phyloP scores from a whole-genome alignment of 2,797 vertebrate genomes.

The Acanthiza pusilla region DNA sequence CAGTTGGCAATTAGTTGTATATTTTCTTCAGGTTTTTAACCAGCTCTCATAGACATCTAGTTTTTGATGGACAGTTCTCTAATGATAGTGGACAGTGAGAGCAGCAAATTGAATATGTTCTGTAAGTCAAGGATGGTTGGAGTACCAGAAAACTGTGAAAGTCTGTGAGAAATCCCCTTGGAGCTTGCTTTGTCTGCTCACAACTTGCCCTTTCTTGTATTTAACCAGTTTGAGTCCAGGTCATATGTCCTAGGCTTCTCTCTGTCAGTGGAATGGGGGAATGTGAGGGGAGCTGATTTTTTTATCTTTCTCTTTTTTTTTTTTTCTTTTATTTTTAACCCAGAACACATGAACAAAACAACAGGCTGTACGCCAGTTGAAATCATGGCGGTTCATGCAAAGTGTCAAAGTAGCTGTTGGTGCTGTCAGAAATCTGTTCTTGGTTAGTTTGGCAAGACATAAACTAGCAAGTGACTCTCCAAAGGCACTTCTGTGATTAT shows the following conservation, averaged over 20 bases:
- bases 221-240: not conserved
- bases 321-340: not conserved
- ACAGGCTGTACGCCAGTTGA: not conserved
- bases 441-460: not conserved
- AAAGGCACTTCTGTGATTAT: not conserved
- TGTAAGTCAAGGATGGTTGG: not conserved
- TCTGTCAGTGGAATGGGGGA: not conserved
- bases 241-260: not conserved
- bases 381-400: not conserved
- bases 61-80: not conserved
- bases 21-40: not conserved
- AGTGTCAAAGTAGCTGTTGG: not conserved
- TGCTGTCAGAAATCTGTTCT: not conserved
- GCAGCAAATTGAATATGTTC: conserved; percentile 5
- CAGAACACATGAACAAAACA: not conserved
- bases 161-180: conserved; percentile 6
- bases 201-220: not conserved
- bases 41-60: not conserved
- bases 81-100: not conserved
- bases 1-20: not conserved
- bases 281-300: not conserved
- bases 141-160: conserved; percentile 16
- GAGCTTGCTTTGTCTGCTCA: not conserved
- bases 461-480: not conserved
- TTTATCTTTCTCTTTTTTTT: rapidly evolving